Percentiles rank a stretch among this genome's conserved stretches.
phyloP scores from a whole-genome alignment of 2,888 invertebrate genomes.

The Sceliomorpha sp. region DNA sequence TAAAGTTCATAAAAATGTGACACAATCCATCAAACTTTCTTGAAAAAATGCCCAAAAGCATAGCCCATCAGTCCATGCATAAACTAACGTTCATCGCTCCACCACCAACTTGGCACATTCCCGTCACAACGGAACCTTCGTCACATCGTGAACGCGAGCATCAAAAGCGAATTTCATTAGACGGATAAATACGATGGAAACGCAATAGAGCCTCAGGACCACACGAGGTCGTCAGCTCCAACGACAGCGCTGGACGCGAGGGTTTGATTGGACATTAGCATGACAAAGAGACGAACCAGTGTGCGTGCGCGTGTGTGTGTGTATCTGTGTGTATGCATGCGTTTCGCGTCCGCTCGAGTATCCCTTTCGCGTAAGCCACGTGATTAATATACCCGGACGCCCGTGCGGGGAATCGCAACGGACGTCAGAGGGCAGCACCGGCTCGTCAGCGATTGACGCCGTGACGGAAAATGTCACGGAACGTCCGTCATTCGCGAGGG shows the following conservation, averaged over 20 bases:
- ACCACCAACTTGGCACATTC: too few species aligned
- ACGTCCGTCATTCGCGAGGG: too few species aligned
- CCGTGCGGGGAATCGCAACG: conserved; percentile 16
- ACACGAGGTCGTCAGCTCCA: conserved; percentile 37
- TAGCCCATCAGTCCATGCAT: too few species aligned
- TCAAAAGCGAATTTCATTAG: conserved; percentile 62
- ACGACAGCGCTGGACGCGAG: conserved; percentile 32
- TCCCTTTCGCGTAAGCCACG: conserved; percentile 17
- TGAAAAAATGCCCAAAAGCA: too few species aligned
- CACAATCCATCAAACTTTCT: too few species aligned
- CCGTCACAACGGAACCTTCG: too few species aligned
- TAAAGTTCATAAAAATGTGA: too few species aligned
- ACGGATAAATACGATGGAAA: conserved; percentile 61
- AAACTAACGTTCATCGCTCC: too few species aligned
- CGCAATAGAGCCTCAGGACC: conserved; percentile 32
- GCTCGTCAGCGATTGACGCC: conserved; percentile 19
- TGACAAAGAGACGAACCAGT: conserved; percentile 63
- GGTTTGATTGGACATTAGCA: conserved; percentile 71
- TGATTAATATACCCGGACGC: conserved; percentile 24
- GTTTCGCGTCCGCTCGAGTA: conserved; percentile 9
- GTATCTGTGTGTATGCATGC: neutral
- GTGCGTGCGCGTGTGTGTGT: conserved; percentile 7
- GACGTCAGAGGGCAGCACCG: conserved; percentile 18
- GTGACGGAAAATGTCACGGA: conserved; percentile 8
- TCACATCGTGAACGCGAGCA: too few species aligned